Evolutionary conservation across 2,797 vertebrate species (phyloP).

Genomic region (Enteromius radiatus): DNA sequence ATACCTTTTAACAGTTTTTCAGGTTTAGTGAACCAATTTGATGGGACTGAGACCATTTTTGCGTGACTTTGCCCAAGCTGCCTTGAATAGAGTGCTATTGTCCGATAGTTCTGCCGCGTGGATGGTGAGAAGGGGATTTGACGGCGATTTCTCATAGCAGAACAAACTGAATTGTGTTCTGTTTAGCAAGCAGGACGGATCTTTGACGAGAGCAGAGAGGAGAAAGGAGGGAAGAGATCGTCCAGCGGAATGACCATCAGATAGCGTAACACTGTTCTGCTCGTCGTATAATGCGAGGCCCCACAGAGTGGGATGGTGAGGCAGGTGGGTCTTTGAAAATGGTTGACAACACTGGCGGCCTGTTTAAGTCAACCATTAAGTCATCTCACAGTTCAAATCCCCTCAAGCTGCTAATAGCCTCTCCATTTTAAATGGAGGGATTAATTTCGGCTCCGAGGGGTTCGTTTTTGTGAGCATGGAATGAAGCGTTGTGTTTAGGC

Average conservation of each 20-base stretch:
- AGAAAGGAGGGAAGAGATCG: neutral
- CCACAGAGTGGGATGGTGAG: neutral
- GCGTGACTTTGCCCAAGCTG: conserved; percentile 33
- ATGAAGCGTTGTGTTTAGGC: conserved; percentile 69
- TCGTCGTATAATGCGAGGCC: neutral
- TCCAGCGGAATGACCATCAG: conserved; percentile 3
- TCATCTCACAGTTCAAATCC: conserved; percentile 76
- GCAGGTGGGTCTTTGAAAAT: conserved; percentile 22
- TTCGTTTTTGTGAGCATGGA: conserved; percentile 73
- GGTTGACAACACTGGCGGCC: conserved; percentile 13
- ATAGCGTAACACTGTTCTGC: neutral
- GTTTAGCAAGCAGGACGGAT: neutral
- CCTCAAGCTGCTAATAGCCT: conserved; percentile 74
- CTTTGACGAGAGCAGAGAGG: neutral
- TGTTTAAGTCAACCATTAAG: conserved; percentile 68
- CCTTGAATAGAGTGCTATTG: conserved; percentile 36
- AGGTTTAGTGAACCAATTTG: conserved; percentile 52
- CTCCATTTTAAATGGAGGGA: conserved; percentile 11
- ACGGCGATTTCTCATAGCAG: conserved; percentile 1
- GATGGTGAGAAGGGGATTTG: conserved; percentile 13
- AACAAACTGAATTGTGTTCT: conserved; percentile 38
- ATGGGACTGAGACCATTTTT: conserved; percentile 6
- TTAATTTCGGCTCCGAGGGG: neutral
- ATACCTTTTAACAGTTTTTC: conserved; percentile 47
- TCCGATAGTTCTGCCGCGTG: conserved; percentile 7